Percentiles rank a stretch among this genome's conserved stretches.
These are phyloP conservation scores for Calliphora vomitoria DNA, from an alignment of 2,888 invertebrate genomes.

Conservation along the genomic window DNA sequence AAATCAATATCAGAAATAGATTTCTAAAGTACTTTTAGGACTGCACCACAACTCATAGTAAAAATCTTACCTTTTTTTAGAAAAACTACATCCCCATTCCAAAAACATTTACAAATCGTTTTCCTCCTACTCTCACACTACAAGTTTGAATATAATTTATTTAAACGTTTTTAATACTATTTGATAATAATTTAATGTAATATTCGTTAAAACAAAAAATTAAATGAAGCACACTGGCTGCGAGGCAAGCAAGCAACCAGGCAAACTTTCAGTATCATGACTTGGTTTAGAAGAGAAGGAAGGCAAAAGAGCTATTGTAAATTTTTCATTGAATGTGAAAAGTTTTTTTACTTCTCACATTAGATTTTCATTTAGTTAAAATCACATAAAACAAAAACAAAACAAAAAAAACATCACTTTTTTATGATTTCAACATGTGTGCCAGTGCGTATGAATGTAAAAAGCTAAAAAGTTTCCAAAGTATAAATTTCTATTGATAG, in stretches of 20 bases:
- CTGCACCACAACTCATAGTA: neutral
- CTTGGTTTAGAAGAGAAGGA: neutral
- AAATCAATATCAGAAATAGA: too few species aligned
- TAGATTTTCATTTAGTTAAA: slow-evolving; percentile 66
- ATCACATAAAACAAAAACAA: slow-evolving; percentile 65
- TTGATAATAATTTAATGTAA: slow-evolving; percentile 52
- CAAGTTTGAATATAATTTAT: slow-evolving; percentile 44
- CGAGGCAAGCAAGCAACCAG: neutral
- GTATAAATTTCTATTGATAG: slow-evolving; percentile 19
- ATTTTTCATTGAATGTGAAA: slow-evolving; percentile 55
- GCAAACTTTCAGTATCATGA: neutral
- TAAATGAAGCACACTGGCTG: slow-evolving; percentile 32
- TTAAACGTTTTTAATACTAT: slow-evolving; percentile 67
- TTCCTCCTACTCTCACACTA: neutral
- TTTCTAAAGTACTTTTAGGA: too few species aligned
- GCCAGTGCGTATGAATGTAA: neutral
- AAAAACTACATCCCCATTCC: neutral
- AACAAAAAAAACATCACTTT: slow-evolving; percentile 16
- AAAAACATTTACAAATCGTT: neutral
- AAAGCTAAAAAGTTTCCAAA: slow-evolving; percentile 58
- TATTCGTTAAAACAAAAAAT: slow-evolving; percentile 39
- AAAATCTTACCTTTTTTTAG: neutral
- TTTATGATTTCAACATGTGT: slow-evolving; percentile 46
- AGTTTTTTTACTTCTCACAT: slow-evolving; percentile 53
- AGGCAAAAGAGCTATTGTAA: slow-evolving; percentile 9